Base-by-base conservation (phyloP, 2,888 invertebrate species). In the Dolichopus griseipennis region DNA sequence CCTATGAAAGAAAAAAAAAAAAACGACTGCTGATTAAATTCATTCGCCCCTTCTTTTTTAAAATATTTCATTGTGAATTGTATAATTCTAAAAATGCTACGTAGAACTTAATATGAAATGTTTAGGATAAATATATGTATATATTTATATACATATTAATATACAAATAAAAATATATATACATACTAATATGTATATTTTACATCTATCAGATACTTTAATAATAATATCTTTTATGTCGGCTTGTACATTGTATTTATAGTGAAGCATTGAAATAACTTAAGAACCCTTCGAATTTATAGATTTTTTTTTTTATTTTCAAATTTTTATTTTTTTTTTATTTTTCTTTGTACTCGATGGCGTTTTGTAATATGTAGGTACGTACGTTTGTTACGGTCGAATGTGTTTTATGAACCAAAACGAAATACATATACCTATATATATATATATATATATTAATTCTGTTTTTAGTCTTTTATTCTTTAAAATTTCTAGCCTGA, bases 221-320 rank as follows among this genome's bases (percentile, higher is more conserved):
- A n/a, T n/a, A n/a, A n/a, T n/a, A n/a, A 4, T 27, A 4, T 27
- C 27, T 27, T 27, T 27, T 27, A 27, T 27, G 27, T 27, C 27
- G 27, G 27, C 27, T 27, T 27, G 27, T 27, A 27, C 27, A 5
- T 27, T 27, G 27, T 27, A 27, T 27, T 27, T 5, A 27, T 27
- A 27, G 27, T 27, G 27, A 27, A n/a, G 52, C 18, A 52, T 52
- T 10, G 4, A n/a, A 52, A 12, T 6, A 52, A 52, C 15, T 52
- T 52, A 52, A 52, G 52, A 52, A 52, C 52, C 52, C 52, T 52
- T 52, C 52, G 52, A 52, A 52, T 52, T 52, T n/a, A 52, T 52
- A 52, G 18, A 52, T 18, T 52, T 18, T 52, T 52, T 52, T 52
- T 12, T 27, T 27, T 27, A 27, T 27, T 27, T 4, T 27, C 27